Evolutionary conservation across 2,113 vertebrate species (phyloP).

Genomic region (Sylvilagus bachmani): DNA sequence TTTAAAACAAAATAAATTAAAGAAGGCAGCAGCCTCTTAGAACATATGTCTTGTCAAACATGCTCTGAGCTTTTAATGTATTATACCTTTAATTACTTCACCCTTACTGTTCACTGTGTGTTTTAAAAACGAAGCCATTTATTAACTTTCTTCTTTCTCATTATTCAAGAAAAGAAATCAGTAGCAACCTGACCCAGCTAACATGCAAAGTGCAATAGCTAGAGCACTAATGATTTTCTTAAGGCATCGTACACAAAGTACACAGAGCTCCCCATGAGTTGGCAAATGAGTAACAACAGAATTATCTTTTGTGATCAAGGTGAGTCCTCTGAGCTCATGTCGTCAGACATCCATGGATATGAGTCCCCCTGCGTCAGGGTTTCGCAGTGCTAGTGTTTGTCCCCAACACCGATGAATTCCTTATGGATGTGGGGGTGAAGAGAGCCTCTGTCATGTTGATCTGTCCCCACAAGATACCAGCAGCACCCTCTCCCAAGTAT

Average conservation of each 20-base stretch:
- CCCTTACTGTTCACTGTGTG: background rate
- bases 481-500: background rate
- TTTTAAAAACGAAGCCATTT: background rate
- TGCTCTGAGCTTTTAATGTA: background rate
- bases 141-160: background rate
- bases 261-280: background rate
- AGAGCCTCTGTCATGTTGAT: background rate
- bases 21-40: background rate
- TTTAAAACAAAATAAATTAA: no score
- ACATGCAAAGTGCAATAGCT: background rate
- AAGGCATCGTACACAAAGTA: background rate
- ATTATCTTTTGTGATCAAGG: no score
- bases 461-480: background rate
- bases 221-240: background rate
- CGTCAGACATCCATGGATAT: background rate
- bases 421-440: background rate
- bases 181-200: background rate
- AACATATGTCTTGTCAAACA: background rate
- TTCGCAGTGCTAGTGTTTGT: no score
- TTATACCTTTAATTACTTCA: conserved; percentile 9
- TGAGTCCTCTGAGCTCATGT: background rate
- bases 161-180: background rate
- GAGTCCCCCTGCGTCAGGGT: no score
- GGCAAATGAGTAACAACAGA: no score
- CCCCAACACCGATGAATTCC: background rate